Evolutionary conservation across 2,113 vertebrate genomes (phyloP).

Genomic region (Ranitomeya imitator): DNA sequence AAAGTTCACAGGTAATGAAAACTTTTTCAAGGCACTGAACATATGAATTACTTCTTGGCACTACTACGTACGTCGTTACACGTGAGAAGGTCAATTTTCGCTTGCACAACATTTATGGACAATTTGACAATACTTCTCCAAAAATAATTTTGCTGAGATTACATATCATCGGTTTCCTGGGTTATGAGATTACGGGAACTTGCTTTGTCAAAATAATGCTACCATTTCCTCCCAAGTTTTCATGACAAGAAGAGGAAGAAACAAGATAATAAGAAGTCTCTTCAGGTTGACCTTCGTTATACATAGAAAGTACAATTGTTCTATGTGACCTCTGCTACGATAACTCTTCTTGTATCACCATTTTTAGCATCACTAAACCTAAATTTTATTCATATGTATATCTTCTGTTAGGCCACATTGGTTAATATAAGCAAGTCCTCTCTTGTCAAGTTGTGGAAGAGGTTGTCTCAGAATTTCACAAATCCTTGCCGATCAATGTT

Average conservation of each 20-base stretch:
- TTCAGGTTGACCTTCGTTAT: neutral
- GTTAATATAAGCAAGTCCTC: too few species aligned
- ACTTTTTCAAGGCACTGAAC: too few species aligned
- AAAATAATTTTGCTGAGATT: conserved; percentile 8
- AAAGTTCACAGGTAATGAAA: too few species aligned
- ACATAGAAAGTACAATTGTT: neutral
- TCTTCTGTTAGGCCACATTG: neutral
- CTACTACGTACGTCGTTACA: neutral
- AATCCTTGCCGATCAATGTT: neutral
- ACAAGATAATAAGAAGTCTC: conserved; percentile 8
- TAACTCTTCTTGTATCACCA: neutral
- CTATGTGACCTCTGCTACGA: neutral
- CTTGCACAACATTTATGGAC: neutral
- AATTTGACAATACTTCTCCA: neutral
- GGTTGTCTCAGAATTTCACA: too few species aligned
- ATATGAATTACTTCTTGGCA: neutral
- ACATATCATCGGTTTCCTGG: neutral
- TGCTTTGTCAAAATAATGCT: neutral
- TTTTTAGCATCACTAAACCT: neutral
- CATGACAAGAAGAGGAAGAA: neutral
- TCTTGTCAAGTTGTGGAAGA: too few species aligned
- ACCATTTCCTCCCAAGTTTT: neutral
- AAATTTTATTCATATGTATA: neutral
- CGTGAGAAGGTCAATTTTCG: neutral
- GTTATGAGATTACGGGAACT: neutral